Evolutionary conservation across 2,888 invertebrate species (phyloP).

Genomic region (Xanthia togata): DNA sequence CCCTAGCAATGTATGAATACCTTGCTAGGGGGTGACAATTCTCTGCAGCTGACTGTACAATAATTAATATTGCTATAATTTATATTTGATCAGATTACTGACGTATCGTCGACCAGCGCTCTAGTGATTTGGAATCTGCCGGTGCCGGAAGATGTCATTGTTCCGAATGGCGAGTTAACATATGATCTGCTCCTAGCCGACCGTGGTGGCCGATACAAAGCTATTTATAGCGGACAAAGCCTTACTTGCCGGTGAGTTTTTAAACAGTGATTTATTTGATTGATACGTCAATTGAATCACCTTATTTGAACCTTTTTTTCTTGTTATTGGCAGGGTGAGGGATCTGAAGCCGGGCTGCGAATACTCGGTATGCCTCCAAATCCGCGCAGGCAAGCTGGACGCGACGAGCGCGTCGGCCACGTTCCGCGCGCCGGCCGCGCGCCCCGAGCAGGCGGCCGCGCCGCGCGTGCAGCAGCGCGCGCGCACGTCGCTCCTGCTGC

Average conservation of each 20-base stretch:
- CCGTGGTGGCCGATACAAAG: conserved; percentile 96
- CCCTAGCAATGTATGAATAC: too few species aligned
- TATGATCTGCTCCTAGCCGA: conserved; percentile 96
- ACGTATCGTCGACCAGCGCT: conserved; percentile 95
- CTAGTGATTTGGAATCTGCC: conserved; percentile 95
- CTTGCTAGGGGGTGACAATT: too few species aligned
- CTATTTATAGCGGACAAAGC: conserved; percentile 94
- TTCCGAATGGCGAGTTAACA: conserved; percentile 91
- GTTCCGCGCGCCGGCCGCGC: conserved; percentile 95
- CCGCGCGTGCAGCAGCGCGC: conserved; percentile 93
- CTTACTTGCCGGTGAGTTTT: conserved; percentile 92
- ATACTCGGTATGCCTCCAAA: conserved; percentile 95
- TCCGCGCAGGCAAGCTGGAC: conserved; percentile 94
- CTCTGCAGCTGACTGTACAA: too few species aligned
- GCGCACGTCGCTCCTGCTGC: conserved; percentile 93
- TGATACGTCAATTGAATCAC: neutral
- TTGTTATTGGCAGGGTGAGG: conserved; percentile 89
- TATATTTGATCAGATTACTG: conserved; percentile 91
- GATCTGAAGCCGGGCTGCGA: conserved; percentile 97
- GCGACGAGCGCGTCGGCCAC: conserved; percentile 94
- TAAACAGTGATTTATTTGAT: neutral
- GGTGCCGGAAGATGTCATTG: conserved; percentile 86
- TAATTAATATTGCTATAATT: conserved; percentile 1
- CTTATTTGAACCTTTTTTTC: neutral
- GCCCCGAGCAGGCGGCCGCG: conserved; percentile 93